Base-by-base conservation (phyloP, 1,140 invertebrate species). In the Hestina assimilis region DNA sequence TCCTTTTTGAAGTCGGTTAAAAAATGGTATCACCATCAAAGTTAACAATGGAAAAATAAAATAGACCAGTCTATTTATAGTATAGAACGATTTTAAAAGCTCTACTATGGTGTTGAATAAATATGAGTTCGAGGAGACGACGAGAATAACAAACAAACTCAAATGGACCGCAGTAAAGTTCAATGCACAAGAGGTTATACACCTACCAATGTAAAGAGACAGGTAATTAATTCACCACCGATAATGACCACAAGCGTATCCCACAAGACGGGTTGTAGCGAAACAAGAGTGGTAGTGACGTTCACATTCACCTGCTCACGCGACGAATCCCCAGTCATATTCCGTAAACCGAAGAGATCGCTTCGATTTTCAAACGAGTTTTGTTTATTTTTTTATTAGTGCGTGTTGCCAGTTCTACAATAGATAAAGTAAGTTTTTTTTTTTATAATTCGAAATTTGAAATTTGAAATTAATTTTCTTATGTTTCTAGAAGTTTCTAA, bases 271-370 rank as follows among this genome's bases (percentile, higher is more conserved):
- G 69, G 46, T 69, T 66, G 59, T 57, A 66, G 67, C 66, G 66
- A 74, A 72, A 72, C 77, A 77, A 73, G 73, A 79, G 79, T 80
- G 79, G 79, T 78, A 78, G 60, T 73, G 70, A 74, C 72, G 72
- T 55, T 72, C 63, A 84, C 81, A 79, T 82, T 84, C 79, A 84
- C 81, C 76, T 82, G 81, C 79, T 69, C 67, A 31, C 15, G 67
- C 72, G 79, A 69, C 75, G 66, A 72, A 63, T 64, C 72, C 66
- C 66, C 81, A 84, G 79, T 84, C 72, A 66, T 57, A 71, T 62
- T 69, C 59, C 61, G 79, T 71, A 50, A 58, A 73, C 60, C 66
- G 66, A 71, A 60, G 66, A 33, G 50, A 56, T 24, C 66, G 65
- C 74, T 73, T 69, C 68, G 42, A 62, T 75, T 69, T 72, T 55